Conservation (phyloP, 2,113 vertebrate species). For the Triplophysa tibetana region DNA sequence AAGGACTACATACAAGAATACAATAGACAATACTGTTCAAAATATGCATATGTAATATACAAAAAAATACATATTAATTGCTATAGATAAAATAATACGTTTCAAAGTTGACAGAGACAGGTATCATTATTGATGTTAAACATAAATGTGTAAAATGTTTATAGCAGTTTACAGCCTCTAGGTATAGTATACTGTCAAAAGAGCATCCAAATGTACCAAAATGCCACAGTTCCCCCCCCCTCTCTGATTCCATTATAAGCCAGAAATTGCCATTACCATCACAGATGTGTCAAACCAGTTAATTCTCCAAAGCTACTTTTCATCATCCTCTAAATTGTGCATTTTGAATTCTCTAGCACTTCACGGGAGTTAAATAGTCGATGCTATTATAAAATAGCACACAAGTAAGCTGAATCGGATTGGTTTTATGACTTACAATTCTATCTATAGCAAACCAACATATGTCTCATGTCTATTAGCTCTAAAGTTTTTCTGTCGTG, state of each 20-base stretch:
- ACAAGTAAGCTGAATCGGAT: neutral
- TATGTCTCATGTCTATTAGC: conserved; percentile 26
- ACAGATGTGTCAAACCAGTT: neutral
- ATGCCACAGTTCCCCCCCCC: too few relatives aligned
- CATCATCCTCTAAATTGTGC: neutral
- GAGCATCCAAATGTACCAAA: too few relatives aligned
- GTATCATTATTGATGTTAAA: too few relatives aligned
- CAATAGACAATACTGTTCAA: too few relatives aligned
- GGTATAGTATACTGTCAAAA: too few relatives aligned
- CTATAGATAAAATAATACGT: too few relatives aligned
- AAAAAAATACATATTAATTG: too few relatives aligned
- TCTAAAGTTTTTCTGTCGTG: neutral
- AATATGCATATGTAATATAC: too few relatives aligned
- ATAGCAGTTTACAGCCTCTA: too few relatives aligned
- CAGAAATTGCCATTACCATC: neutral
- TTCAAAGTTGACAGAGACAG: too few relatives aligned
- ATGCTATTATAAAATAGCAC: neutral
- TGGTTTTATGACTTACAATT: neutral
- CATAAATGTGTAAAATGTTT: too few relatives aligned
- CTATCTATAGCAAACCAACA: neutral
- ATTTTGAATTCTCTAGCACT: neutral
- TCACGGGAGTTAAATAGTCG: neutral
- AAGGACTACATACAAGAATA: too few relatives aligned
- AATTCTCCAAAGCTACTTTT: neutral
- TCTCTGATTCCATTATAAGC: neutral